These are phyloP conservation scores for Bergia sp. DNA, from an alignment of 92 coral and sea anemone species.

Conservation along the genomic window DNA sequence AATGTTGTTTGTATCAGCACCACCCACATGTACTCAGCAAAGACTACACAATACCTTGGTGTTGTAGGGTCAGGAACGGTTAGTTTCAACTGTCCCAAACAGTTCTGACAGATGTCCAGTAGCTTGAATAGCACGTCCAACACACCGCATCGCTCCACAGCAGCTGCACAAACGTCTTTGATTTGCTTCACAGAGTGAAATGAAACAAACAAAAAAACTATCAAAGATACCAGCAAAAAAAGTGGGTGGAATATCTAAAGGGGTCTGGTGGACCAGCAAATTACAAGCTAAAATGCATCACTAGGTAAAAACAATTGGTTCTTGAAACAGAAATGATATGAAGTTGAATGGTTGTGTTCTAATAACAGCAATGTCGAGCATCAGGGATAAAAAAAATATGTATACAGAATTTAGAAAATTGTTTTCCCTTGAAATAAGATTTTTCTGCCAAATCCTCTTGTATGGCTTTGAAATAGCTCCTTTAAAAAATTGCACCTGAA, in stretches of 20 bases:
- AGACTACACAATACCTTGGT: slow-evolving; percentile 69
- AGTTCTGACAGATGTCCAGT: slow-evolving; percentile 78
- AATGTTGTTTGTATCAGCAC: neutral
- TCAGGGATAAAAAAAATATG: too few species aligned
- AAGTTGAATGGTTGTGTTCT: too few species aligned
- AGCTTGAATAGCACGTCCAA: slow-evolving; percentile 70
- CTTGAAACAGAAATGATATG: too few species aligned
- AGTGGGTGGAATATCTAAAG: neutral
- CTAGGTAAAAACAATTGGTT: too few species aligned
- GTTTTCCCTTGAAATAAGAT: too few species aligned
- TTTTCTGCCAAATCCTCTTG: too few species aligned
- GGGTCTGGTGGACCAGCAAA: neutral
- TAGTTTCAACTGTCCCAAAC: slow-evolving; percentile 65
- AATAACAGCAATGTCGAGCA: too few species aligned
- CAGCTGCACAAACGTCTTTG: slow-evolving; percentile 80
- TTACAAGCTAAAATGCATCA: neutral
- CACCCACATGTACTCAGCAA: neutral
- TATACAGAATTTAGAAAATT: too few species aligned
- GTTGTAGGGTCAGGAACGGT: slow-evolving; percentile 64
- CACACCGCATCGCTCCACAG: slow-evolving; percentile 75
- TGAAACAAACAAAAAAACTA: neutral
- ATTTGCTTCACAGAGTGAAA: slow-evolving; percentile 67
- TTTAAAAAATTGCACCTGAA: too few species aligned
- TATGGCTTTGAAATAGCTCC: too few species aligned
- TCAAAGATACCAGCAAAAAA: neutral